phyloP scores from a whole-genome alignment of 1,140 invertebrate genomes.

The Octopus sinensis region DNA sequence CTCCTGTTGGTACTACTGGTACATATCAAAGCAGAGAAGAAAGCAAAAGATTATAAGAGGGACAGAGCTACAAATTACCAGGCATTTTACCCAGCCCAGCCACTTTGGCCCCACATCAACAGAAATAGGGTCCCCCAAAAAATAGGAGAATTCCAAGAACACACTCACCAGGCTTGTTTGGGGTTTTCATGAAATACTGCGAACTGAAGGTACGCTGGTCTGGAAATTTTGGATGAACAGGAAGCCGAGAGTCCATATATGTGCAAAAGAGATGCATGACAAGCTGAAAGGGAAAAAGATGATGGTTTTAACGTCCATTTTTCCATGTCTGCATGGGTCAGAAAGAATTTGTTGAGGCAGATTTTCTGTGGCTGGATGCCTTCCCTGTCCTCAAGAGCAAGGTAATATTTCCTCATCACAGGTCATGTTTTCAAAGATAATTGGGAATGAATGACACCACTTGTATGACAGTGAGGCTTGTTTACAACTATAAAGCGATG shows the following conservation, averaged over 20 bases:
- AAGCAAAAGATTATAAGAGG: background rate
- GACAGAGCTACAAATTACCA: background rate
- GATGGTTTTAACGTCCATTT: background rate
- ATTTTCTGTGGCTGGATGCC: too few species aligned
- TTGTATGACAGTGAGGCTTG: too few species aligned
- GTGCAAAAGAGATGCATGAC: slow-evolving; percentile 78
- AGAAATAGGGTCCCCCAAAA: background rate
- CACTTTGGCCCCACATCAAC: background rate
- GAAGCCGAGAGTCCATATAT: slow-evolving; percentile 77
- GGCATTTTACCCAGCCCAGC: background rate
- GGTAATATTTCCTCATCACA: too few species aligned
- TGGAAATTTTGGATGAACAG: slow-evolving; percentile 71
- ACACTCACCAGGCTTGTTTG: slow-evolving; percentile 61
- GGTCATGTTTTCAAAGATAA: too few species aligned
- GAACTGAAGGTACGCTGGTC: slow-evolving; percentile 75
- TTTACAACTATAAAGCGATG: too few species aligned
- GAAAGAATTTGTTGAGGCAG: too few species aligned
- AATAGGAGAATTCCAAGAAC: background rate
- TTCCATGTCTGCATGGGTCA: too few species aligned
- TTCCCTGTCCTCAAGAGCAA: too few species aligned
- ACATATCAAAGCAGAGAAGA: too few species aligned
- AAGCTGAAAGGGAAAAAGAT: slow-evolving; percentile 61
- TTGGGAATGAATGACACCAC: too few species aligned
- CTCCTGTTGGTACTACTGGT: too few species aligned
- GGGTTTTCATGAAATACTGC: slow-evolving; percentile 64